These are phyloP conservation scores for Malacoraja senta DNA, from an alignment of 2,797 vertebrate species.

Conservation along the genomic window DNA sequence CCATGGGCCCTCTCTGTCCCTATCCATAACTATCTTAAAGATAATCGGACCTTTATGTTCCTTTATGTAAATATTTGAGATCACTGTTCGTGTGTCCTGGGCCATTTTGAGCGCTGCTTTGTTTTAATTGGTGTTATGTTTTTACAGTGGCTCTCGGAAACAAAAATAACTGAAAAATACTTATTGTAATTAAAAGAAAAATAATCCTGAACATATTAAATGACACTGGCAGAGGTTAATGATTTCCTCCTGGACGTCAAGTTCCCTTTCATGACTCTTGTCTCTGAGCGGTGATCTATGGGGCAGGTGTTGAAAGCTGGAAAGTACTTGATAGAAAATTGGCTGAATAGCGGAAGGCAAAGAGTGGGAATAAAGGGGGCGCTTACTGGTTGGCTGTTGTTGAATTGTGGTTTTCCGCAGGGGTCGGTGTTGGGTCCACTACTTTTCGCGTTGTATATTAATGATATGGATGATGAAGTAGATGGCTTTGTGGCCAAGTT, in stretches of 20 bases:
- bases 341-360: not conserved
- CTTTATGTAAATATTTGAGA: not conserved
- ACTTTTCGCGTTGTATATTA: no score
- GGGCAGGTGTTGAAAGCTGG: not conserved
- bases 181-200: not conserved
- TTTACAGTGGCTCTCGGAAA: not conserved
- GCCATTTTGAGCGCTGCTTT: not conserved
- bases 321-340: not conserved
- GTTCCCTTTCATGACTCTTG: not conserved
- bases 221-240: not conserved
- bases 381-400: no score
- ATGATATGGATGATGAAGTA: no score
- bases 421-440: no score
- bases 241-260: not conserved
- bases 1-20: no score
- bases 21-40: no score
- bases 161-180: not conserved
- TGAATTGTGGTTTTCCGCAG: no score
- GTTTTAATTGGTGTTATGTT: not conserved
- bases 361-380: no score
- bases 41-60: not conserved
- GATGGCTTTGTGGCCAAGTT: no score
- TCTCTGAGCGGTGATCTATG: not conserved
- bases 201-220: no score
- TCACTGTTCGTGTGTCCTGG: not conserved